phyloP scores from a whole-genome alignment of 2,888 invertebrate genomes.

The Stratiomys singularior region DNA sequence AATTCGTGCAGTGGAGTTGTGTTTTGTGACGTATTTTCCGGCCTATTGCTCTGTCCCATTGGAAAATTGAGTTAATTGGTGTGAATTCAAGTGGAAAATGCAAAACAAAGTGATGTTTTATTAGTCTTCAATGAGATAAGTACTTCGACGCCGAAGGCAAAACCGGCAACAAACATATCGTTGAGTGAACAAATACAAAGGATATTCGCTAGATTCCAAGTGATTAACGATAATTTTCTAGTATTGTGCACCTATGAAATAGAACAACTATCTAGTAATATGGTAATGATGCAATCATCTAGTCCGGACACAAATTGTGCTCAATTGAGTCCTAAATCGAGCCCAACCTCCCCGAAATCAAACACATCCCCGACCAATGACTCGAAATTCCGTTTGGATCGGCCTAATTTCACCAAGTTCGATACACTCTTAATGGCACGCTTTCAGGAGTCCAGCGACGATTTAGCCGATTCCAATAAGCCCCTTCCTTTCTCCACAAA shows the following conservation, averaged over 20 bases:
- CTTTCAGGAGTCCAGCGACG: conserved; percentile 32
- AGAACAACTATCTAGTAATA: conserved; percentile 52
- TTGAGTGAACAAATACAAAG: too few relatives aligned
- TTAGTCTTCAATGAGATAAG: not conserved
- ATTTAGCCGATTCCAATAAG: conserved; percentile 28
- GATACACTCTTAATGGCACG: conserved; percentile 50
- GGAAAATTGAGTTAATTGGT: conserved; percentile 10
- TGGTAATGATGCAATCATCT: conserved; percentile 66
- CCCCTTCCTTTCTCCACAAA: conserved; percentile 31
- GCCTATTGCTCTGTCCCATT: not conserved
- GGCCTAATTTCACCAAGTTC: conserved; percentile 49
- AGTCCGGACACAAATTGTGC: conserved; percentile 59
- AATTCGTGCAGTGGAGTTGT: conserved; percentile 52
- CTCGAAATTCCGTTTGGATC: conserved; percentile 47
- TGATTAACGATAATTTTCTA: too few relatives aligned
- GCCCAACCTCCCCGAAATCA: conserved; percentile 64
- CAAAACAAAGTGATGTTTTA: conserved; percentile 20
- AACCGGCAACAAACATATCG: not conserved
- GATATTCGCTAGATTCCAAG: too few relatives aligned
- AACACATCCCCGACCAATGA: conserved; percentile 59
- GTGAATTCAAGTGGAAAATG: conserved; percentile 39
- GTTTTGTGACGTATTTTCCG: conserved; percentile 34
- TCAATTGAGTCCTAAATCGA: conserved; percentile 64
- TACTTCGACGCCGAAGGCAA: too few relatives aligned
- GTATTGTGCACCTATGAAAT: not conserved